These are phyloP conservation scores for Lymantria dispar DNA, from an alignment of 2,888 invertebrate species.

Conservation along the genomic window DNA sequence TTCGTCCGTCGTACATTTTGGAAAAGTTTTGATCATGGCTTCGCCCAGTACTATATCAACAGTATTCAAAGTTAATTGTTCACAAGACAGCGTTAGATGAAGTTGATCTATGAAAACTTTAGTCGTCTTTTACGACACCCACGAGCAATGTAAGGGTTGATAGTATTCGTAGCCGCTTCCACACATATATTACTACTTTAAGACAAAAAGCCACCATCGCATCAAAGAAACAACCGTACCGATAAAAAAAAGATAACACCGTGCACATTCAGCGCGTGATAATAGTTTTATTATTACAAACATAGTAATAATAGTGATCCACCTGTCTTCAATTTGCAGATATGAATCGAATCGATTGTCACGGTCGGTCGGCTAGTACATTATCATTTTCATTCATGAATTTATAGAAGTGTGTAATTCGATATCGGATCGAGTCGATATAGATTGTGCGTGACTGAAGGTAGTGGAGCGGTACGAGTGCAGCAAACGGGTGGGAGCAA, in stretches of 20 bases:
- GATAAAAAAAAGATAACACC: conserved; percentile 17
- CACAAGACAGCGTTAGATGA: no score
- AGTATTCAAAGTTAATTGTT: no score
- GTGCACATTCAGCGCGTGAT: conserved; percentile 36
- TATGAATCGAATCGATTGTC: conserved; percentile 55
- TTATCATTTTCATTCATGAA: conserved; percentile 65
- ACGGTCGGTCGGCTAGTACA: conserved; percentile 53
- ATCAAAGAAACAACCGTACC: no score
- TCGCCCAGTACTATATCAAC: no score
- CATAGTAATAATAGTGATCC: conserved; percentile 42
- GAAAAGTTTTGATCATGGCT: no score
- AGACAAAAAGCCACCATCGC: no score
- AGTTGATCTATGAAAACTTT: no score
- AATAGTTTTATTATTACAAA: conserved; percentile 43
- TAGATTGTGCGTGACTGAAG: conserved; percentile 61
- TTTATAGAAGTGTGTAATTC: conserved; percentile 54
- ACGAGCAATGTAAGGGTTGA: no score
- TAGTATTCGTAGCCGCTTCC: no score
- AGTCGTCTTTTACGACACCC: no score
- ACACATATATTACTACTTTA: no score
- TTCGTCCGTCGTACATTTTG: no score
- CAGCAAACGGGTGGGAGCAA: conserved; percentile 63
- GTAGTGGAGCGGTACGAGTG: conserved; percentile 33
- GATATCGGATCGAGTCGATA: conserved; percentile 51
- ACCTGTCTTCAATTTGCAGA: conserved; percentile 48